Base-by-base conservation (phyloP, 2,888 invertebrate species). In the Yponomeuta malinellus region DNA sequence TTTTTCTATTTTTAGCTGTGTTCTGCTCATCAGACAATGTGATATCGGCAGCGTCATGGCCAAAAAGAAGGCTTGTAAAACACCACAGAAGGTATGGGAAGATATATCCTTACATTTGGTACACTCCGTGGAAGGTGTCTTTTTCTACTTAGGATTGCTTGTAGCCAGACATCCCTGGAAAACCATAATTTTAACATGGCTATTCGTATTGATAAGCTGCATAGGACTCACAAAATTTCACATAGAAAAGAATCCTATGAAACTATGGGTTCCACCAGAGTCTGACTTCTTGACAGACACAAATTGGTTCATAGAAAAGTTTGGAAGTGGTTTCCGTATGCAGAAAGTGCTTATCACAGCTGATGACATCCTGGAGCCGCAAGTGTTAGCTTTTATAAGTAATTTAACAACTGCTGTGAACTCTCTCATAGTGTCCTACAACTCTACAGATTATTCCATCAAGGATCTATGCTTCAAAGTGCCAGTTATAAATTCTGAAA, bases 231-330 rank as follows among this genome's bases (percentile, higher is more conserved):
- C 94, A 37, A 89, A 92, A 76, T 96, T 96, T 84, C 92, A 94
- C 73, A 94, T 95, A 81, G 96, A 96, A 86, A 95, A 94, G 79
- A 95, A 95, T 85, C 96, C 96, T 0, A 85, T 96, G 78, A 95
- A 95, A 78, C 85, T 96, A 75, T 96, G 96, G 96, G 94, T 96
- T 33, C 96, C 96, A 12, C 94, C 94, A 65, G 93, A 95, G 65
- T 95, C 96, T 0, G 93, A 95, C 73, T 96, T 95, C 80, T 93
- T 93, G 64, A 82, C 86, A 74, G 95, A 96, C 76, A 95, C 96
- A 5, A 93, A 95, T 77, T 96, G 96, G 96, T 92, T 95, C 72
- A 93, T 95, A 80, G 85, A 93, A 29, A 94, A 93, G 73, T 95
- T 95, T 83, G 93, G 94, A 72, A 93, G 93, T 70, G 94, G 94